phyloP scores from a whole-genome alignment of 2,888 invertebrate species.

The Himalopsyche japonica region DNA sequence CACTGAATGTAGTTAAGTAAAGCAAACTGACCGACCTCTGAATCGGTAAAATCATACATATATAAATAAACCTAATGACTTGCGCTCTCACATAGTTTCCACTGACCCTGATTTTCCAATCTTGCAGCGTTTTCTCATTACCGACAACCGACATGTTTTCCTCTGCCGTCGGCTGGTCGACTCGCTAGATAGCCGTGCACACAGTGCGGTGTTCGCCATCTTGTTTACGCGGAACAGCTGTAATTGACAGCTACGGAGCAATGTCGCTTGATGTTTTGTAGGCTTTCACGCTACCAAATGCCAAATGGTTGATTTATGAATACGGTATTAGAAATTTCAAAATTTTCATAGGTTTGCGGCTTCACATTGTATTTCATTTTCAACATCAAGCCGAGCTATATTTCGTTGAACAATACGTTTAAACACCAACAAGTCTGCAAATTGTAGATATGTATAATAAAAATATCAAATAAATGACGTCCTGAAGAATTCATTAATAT shows the following conservation, averaged over 20 bases:
- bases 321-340: too few relatives aligned
- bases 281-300: too few relatives aligned
- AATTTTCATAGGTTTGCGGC: too few relatives aligned
- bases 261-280: too few relatives aligned
- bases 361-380: too few relatives aligned
- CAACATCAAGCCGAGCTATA: too few relatives aligned
- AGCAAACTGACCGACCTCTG: background rate
- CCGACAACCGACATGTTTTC: background rate
- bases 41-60: background rate
- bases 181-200: background rate
- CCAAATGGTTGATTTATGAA: too few relatives aligned
- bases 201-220: background rate
- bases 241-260: background rate
- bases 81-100: constrained; percentile 29
- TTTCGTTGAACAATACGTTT: too few relatives aligned
- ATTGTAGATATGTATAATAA: too few relatives aligned
- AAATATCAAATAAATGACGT: too few relatives aligned
- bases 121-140: constrained; percentile 24
- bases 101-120: constrained; percentile 29
- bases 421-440: too few relatives aligned
- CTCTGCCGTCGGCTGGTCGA: background rate
- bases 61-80: background rate
- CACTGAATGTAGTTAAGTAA: background rate
- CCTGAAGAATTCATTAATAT: too few relatives aligned
- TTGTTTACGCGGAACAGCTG: background rate